Evolutionary conservation across 2,113 vertebrate genomes (phyloP).

Genomic region (Zosterops japonicus): DNA sequence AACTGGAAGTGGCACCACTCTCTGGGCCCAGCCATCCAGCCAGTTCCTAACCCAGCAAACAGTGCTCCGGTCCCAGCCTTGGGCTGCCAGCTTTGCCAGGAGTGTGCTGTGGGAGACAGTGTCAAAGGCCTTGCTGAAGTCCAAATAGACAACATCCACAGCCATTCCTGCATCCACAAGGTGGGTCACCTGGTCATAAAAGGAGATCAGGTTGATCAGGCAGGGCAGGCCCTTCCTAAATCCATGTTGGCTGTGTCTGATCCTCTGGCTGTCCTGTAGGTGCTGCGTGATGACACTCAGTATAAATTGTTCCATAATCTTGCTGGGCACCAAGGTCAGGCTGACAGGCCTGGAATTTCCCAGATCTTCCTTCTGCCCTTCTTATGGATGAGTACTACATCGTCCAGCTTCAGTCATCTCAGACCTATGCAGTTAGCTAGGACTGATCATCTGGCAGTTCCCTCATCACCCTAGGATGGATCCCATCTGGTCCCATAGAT

Average conservation of each 20-base stretch:
- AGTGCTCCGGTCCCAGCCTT: background rate
- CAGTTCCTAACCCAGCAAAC: background rate
- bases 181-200: background rate
- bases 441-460: background rate
- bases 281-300: background rate
- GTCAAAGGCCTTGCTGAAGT: background rate
- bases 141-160: background rate
- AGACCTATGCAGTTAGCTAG: background rate
- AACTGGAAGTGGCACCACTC: too few relatives aligned
- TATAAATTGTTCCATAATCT: background rate
- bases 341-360: background rate
- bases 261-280: background rate
- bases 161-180: background rate
- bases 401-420: background rate
- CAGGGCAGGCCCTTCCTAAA: background rate
- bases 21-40: accelerated
- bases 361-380: background rate
- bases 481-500: background rate
- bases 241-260: background rate
- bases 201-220: background rate
- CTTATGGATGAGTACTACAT: background rate
- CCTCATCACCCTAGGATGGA: background rate
- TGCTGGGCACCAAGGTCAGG: background rate
- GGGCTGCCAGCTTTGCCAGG: background rate
- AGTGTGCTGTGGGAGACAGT: background rate